A percentile compares a stretch with the other conserved stretches of the same genome.
These are phyloP conservation scores for Garrulus glandarius DNA, from an alignment of 2,797 vertebrate species.

Conservation along the genomic window DNA sequence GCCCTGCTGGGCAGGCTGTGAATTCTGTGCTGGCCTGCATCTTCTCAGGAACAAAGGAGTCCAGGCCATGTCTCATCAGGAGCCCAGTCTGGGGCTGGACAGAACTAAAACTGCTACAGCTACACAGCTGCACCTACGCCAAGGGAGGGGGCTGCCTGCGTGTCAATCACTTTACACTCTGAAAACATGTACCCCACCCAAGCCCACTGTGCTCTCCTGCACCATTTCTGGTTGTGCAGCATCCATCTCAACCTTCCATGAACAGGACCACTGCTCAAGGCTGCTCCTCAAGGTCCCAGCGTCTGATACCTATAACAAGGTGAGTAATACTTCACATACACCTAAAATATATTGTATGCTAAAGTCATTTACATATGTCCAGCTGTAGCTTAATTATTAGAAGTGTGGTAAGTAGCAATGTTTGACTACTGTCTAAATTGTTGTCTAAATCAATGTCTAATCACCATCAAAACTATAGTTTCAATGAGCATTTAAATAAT, in stretches of 20 bases:
- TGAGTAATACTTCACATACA: not conserved
- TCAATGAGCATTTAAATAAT: not conserved
- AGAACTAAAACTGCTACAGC: not conserved
- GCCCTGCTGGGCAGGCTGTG: not conserved
- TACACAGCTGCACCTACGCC: not conserved
- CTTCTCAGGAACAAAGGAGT: not conserved
- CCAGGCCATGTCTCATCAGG: not conserved
- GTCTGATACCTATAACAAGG: not conserved
- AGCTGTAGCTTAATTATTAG: not conserved
- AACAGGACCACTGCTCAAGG: not conserved
- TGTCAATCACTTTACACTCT: not conserved
- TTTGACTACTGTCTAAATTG: not conserved
- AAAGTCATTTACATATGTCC: not conserved
- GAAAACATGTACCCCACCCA: not conserved
- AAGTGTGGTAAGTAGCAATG: not conserved
- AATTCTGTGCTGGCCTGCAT: not conserved
- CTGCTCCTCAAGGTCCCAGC: not conserved
- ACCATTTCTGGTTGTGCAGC: not conserved
- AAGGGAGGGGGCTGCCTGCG: fast-evolving
- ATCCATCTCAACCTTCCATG: not conserved
- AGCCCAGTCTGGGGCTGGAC: not conserved
- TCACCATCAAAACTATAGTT: not conserved
- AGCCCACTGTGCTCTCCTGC: not conserved
- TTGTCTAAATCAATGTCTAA: not conserved
- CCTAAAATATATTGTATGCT: not conserved